Evolutionary conservation across 1,140 invertebrate genomes (phyloP).

Genomic region (Subanguina moxae): DNA sequence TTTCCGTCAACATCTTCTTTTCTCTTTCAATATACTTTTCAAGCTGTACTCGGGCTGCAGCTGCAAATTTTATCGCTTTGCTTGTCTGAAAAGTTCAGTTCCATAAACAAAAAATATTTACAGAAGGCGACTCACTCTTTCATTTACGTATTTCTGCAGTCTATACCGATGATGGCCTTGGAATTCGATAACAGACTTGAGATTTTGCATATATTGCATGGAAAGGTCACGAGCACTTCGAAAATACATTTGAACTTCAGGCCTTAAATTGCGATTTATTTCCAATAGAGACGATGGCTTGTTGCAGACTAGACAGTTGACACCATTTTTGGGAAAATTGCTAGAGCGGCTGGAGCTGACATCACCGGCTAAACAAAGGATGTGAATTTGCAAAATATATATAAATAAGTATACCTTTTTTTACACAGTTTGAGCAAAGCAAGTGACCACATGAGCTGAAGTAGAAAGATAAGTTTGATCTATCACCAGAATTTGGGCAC

Average conservation of each 20-base stretch:
- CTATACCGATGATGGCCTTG: background rate
- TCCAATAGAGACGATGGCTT: background rate
- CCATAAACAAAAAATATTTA: background rate
- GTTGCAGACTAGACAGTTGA: background rate
- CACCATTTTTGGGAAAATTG: too few species aligned
- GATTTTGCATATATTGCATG: background rate
- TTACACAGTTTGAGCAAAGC: background rate
- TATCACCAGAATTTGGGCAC: background rate
- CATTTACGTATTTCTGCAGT: background rate
- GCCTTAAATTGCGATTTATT: slow-evolving; percentile 2
- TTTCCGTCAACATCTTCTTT: too few species aligned
- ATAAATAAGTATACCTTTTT: background rate
- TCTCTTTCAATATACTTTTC: too few species aligned
- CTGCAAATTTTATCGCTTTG: too few species aligned
- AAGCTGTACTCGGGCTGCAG: too few species aligned
- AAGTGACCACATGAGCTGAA: slow-evolving; percentile 4
- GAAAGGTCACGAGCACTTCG: background rate
- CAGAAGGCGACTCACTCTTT: background rate
- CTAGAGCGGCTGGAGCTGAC: background rate
- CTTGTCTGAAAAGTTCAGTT: too few species aligned
- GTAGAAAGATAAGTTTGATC: background rate
- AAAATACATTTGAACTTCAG: background rate
- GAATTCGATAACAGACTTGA: background rate
- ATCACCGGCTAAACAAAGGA: background rate
- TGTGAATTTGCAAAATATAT: background rate